Evolutionary conservation across 2,113 vertebrate species (phyloP).

Genomic region (Ondatra zibethicus): DNA sequence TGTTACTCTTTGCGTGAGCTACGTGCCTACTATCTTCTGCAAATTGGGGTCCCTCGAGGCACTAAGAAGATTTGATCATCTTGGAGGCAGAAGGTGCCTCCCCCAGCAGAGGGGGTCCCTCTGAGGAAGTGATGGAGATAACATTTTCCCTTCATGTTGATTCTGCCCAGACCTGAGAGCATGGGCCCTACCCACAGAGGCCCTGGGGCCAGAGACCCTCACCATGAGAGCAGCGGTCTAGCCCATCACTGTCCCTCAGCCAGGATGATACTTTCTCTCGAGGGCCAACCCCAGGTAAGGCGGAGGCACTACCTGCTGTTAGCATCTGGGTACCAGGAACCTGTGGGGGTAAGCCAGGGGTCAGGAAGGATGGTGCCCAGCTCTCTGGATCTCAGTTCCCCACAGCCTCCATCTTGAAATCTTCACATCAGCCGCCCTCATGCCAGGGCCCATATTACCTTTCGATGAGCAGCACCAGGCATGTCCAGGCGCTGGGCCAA

Average conservation of each 20-base stretch:
- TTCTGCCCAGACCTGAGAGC: background rate
- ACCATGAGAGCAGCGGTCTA: constrained; percentile 92
- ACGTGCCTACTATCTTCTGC: background rate
- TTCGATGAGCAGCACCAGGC: background rate
- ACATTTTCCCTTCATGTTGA: background rate
- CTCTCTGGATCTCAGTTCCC: background rate
- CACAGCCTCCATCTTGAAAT: background rate
- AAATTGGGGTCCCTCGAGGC: background rate
- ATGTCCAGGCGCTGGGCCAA: constrained; percentile 87
- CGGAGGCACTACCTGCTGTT: constrained; percentile 69
- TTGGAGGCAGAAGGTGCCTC: background rate
- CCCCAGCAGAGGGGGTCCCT: background rate
- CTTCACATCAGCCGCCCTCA: background rate
- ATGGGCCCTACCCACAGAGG: background rate
- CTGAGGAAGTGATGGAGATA: background rate
- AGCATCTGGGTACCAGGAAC: constrained; percentile 64
- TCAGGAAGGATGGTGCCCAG: background rate
- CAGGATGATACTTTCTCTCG: constrained; percentile 90
- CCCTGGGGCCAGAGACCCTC: background rate
- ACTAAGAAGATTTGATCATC: background rate
- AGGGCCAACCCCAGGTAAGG: constrained; percentile 80
- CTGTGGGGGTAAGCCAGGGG: constrained; percentile 26
- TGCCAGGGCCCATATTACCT: constrained; percentile 55
- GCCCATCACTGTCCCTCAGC: constrained; percentile 92
- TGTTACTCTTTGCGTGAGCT: background rate